These are phyloP conservation scores for Drusus annulatus DNA, from an alignment of 1,140 invertebrate species.

Conservation along the genomic window DNA sequence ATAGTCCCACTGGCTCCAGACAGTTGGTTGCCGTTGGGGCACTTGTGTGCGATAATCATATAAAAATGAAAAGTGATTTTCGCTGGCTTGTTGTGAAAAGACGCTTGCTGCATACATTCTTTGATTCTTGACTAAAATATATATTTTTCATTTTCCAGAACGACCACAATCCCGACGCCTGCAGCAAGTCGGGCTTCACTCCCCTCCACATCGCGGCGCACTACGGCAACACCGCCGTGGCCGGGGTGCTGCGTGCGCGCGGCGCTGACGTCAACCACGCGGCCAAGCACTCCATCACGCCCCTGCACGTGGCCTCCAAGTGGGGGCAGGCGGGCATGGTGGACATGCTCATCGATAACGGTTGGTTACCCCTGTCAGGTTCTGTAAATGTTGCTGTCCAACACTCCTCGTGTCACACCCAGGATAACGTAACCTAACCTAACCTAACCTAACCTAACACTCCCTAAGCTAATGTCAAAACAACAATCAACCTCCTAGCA, in stretches of 20 bases:
- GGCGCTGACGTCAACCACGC: constrained; percentile 97
- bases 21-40: too few species aligned
- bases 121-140: not conserved
- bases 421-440: too few species aligned
- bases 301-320: constrained; percentile 95
- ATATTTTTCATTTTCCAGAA: constrained; percentile 72
- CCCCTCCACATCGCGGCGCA: constrained; percentile 98
- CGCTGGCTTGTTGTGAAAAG: too few species aligned
- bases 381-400: too few species aligned
- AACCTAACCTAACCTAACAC: too few species aligned
- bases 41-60: too few species aligned
- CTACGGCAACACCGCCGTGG: constrained; percentile 98
- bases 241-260: constrained; percentile 89
- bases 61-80: too few species aligned
- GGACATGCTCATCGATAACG: constrained; percentile 74
- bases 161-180: constrained; percentile 95
- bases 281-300: constrained; percentile 96
- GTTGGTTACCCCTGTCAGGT: constrained; percentile 58
- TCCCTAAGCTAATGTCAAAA: too few species aligned
- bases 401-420: too few species aligned
- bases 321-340: constrained; percentile 98
- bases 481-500: too few species aligned
- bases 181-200: constrained; percentile 98
- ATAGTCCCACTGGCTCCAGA: too few species aligned
- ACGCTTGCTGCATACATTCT: too few species aligned